Conservation (phyloP, 2,797 vertebrate genomes). For the Acipenser transmontanus region DNA sequence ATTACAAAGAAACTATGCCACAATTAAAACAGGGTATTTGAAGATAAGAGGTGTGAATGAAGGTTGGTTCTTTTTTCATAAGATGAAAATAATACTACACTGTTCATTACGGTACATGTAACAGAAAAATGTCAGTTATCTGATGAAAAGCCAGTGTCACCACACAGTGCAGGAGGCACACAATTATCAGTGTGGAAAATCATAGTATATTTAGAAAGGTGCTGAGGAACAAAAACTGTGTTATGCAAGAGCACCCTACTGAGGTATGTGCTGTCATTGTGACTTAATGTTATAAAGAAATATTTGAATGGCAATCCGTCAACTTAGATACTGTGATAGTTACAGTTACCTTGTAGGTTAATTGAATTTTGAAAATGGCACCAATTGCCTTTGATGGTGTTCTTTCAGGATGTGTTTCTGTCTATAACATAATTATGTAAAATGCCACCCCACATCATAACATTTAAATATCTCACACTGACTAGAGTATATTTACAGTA, state of each 20-base stretch:
- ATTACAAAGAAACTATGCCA: not conserved
- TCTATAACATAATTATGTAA: no score
- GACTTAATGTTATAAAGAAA: slow-evolving; percentile 12
- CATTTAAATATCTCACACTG: no score
- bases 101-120: not conserved
- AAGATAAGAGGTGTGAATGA: not conserved
- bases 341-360: not conserved
- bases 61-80: not conserved
- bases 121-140: slow-evolving; percentile 4
- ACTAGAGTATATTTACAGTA: no score
- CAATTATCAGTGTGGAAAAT: no score
- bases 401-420: no score
- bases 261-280: slow-evolving; percentile 12
- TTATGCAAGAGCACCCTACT: slow-evolving; percentile 6
- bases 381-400: no score
- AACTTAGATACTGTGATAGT: not conserved
- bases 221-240: slow-evolving; percentile 5
- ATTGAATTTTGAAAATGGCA: not conserved
- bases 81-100: not conserved
- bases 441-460: no score
- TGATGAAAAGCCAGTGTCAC: slow-evolving; percentile 3
- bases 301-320: slow-evolving; percentile 15
- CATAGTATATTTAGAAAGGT: not conserved
- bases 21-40: not conserved
- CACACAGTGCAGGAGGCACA: not conserved